These are phyloP conservation scores for Unio delphinus DNA, from an alignment of 2,888 invertebrate genomes.

Conservation along the genomic window DNA sequence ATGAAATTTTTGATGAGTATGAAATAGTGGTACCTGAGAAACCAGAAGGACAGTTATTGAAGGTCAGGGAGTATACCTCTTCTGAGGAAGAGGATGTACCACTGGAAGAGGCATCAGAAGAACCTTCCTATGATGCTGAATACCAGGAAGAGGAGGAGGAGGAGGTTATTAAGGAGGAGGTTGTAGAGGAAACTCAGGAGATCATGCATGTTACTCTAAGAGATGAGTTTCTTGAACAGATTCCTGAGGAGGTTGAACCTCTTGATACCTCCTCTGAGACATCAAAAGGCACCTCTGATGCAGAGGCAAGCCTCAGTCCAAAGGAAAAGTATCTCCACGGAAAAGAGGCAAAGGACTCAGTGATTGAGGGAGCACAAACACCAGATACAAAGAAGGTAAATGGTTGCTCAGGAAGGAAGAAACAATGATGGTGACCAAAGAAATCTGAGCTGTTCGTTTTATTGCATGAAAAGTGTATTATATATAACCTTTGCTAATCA, in stretches of 20 bases:
- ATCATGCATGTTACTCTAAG: conserved; percentile 13
- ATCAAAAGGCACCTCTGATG: background rate
- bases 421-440: no score
- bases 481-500: no score
- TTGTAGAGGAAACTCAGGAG: conserved; percentile 50
- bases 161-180: conserved; percentile 24
- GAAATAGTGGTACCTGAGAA: background rate
- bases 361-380: no score
- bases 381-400: no score
- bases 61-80: conserved; percentile 37
- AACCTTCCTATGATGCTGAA: conserved; percentile 12
- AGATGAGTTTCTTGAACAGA: conserved; percentile 27
- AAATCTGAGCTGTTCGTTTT: no score
- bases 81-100: conserved; percentile 31
- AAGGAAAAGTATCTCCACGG: no score
- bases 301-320: no score
- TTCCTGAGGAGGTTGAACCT: conserved; percentile 33
- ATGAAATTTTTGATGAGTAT: conserved; percentile 8
- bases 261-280: conserved; percentile 24
- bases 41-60: conserved; percentile 25
- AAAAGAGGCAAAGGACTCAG: no score
- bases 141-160: conserved; percentile 16
- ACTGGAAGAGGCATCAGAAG: conserved; percentile 21
- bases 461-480: no score
- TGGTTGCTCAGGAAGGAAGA: no score